Base-by-base conservation (phyloP, 2,797 vertebrate species). In the Semaprochilodus insignis region DNA sequence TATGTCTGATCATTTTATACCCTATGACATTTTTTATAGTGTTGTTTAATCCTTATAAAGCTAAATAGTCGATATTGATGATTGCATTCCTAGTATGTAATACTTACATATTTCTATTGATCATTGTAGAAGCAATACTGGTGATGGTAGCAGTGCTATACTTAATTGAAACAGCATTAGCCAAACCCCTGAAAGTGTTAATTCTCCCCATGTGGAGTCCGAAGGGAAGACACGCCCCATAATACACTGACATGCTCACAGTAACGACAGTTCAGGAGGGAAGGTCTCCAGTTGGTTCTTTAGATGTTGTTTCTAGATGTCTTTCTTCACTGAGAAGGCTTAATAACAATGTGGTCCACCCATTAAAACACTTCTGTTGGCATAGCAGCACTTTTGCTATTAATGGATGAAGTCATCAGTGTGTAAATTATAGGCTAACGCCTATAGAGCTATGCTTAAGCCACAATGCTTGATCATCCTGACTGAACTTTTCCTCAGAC, bases 211-310 rank as follows among this genome's bases (percentile, higher is more conserved):
- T 73, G 89, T 90, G 93, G 92, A 92, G 92, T 91, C 93, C 89
- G 89, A 90, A 92, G 87, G 91, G 89, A 89, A 91, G 91, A 84
- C 92, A 91, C 93, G 86, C 92, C 94, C 87, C 91, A 90, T 88
- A 91, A 86, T 93, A 93, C 87, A 91, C 90, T 91, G 74, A 89
- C 92, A 92, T 81, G 92, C 89, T 90, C 92, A 92, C 91, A 89
- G 93, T 94, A 93, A 92, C 93, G 93, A 94, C 95, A 95, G 94
- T 94, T 95, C 93, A 95, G 91, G 88, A 90, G 86, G 88, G 85
- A 83, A 88, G 89, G 86, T 82, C 88, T 80, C 40, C 79, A 83
- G 91, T 93, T 92, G 92, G 91, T 85, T 88, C 78, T 85, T 87
- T 80, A 83, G 81, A 84, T 85, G 86, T 83, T 88, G 85, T 89